phyloP scores from a whole-genome alignment of 2,113 vertebrate species.

The Siniperca knerii region DNA sequence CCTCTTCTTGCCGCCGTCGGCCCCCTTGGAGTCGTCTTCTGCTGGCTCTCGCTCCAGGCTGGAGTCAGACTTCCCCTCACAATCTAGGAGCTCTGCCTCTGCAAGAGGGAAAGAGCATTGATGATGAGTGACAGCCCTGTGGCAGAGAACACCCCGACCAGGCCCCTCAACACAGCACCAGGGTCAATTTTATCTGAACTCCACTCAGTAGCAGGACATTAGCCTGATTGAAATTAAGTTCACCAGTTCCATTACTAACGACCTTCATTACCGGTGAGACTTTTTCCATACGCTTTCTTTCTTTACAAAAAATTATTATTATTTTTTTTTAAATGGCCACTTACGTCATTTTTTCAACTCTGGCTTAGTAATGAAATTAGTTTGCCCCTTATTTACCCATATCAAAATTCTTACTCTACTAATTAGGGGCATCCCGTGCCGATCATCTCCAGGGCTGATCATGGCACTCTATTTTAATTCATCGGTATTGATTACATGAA shows the following conservation, averaged over 20 bases:
- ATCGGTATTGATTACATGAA: neutral
- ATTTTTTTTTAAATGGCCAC: too few species aligned
- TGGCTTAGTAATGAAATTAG: neutral
- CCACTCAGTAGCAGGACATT: slow-evolving; percentile 44
- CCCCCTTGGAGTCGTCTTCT: slow-evolving; percentile 93
- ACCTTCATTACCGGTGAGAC: slow-evolving; percentile 9
- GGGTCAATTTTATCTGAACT: slow-evolving; percentile 60
- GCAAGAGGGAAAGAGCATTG: slow-evolving; percentile 65
- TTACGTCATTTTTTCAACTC: neutral
- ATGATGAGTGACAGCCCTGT: slow-evolving; percentile 72
- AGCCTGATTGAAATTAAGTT: slow-evolving; percentile 62
- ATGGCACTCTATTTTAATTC: neutral
- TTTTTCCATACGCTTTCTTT: neutral
- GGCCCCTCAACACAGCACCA: slow-evolving; percentile 47
- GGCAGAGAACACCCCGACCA: slow-evolving; percentile 46
- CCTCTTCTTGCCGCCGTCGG: slow-evolving; percentile 94
- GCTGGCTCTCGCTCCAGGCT: slow-evolving; percentile 94
- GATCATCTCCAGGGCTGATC: neutral
- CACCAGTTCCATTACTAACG: slow-evolving; percentile 35
- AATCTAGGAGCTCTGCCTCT: slow-evolving; percentile 96
- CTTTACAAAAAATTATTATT: too few species aligned
- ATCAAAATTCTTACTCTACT: neutral
- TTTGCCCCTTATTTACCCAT: too few species aligned
- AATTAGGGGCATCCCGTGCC: neutral
- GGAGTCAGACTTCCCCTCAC: slow-evolving; percentile 97